These are phyloP conservation scores for Dryas iulia DNA, from an alignment of 1,140 invertebrate genomes.

Conservation along the genomic window DNA sequence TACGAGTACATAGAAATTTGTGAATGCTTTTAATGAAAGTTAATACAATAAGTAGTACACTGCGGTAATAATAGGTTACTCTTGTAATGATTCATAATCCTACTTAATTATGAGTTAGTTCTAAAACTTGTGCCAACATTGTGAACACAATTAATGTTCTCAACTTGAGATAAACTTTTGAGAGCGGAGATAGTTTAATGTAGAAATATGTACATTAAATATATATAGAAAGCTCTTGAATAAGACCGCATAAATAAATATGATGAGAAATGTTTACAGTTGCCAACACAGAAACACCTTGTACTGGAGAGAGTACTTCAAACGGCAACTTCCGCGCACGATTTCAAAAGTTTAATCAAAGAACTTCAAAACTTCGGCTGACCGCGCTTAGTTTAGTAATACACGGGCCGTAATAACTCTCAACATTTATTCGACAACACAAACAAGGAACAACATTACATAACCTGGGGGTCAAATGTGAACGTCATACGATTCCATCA, in stretches of 20 bases:
- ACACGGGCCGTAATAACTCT: slow-evolving; percentile 1
- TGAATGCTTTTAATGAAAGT: neutral
- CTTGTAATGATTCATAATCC: neutral
- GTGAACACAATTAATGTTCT: slow-evolving; percentile 20
- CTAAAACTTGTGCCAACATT: slow-evolving; percentile 12
- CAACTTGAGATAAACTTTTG: slow-evolving; percentile 5
- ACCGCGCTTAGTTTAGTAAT: slow-evolving; percentile 4
- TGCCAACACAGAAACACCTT: slow-evolving; percentile 19
- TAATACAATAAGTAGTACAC: neutral
- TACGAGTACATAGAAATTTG: neutral
- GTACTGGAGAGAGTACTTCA: slow-evolving; percentile 15
- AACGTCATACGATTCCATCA: neutral
- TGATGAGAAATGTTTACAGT: slow-evolving; percentile 22
- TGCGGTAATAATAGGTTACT: neutral
- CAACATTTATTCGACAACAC: slow-evolving; percentile 4
- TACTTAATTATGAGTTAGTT: neutral
- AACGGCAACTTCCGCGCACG: slow-evolving; percentile 13
- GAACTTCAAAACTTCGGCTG: slow-evolving; percentile 16
- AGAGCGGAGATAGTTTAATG: too few species aligned
- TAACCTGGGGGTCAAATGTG: neutral
- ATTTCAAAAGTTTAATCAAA: slow-evolving; percentile 24
- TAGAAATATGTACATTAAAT: slow-evolving; percentile 9
- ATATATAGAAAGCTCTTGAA: slow-evolving; percentile 6
- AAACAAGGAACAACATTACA: neutral
- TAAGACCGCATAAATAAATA: slow-evolving; percentile 21